These are phyloP conservation scores for Thryonomys swinderianus DNA, from an alignment of 2,113 vertebrate genomes.

Conservation along the genomic window DNA sequence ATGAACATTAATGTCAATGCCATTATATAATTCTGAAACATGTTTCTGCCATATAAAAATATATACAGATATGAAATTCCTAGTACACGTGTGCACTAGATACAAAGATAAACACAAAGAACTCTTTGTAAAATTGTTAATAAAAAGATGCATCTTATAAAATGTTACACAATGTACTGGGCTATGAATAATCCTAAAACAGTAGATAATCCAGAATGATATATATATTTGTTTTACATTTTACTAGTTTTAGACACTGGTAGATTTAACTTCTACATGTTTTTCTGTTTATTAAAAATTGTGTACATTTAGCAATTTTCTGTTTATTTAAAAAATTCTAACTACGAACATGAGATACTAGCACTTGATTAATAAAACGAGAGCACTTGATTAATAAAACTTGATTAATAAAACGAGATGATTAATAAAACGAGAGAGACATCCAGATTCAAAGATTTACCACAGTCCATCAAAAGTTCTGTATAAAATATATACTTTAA, in stretches of 20 bases:
- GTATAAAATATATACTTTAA: not conserved
- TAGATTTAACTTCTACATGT: slow-evolving; percentile 53
- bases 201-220: slow-evolving; percentile 17
- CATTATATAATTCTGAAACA: slow-evolving; percentile 17
- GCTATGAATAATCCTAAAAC: slow-evolving; percentile 43
- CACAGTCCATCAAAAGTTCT: not conserved
- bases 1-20: slow-evolving; percentile 13
- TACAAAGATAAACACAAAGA: slow-evolving; percentile 26
- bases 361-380: slow-evolving; percentile 36
- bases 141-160: slow-evolving; percentile 33
- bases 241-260: slow-evolving; percentile 50
- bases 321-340: slow-evolving; percentile 24
- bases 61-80: not conserved
- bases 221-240: slow-evolving; percentile 31
- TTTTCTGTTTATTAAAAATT: not conserved
- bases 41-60: slow-evolving; percentile 8
- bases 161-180: slow-evolving; percentile 26
- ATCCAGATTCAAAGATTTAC: not conserved
- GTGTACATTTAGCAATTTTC: slow-evolving; percentile 19
- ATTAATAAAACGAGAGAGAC: no score
- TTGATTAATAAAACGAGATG: not conserved
- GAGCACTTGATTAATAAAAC: no score
- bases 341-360: not conserved
- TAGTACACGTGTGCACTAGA: slow-evolving; percentile 22
- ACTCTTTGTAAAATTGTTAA: slow-evolving; percentile 17